Evolutionary conservation across 2,797 vertebrate species (phyloP).

Genomic region (Botia almorhae): DNA sequence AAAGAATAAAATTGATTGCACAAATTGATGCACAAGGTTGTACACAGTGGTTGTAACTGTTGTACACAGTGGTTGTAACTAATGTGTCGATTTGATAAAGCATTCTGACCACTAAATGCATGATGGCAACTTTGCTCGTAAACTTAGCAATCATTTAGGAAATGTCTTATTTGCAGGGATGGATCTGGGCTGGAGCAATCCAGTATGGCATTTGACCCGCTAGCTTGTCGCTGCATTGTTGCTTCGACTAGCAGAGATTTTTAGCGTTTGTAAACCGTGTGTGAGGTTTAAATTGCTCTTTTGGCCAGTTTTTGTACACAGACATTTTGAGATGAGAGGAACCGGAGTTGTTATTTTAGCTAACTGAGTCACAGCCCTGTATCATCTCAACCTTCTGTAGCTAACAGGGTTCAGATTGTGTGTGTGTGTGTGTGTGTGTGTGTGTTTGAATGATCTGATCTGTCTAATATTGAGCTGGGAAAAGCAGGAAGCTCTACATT

Average conservation of each 20-base stretch:
- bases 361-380: neutral
- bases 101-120: no score
- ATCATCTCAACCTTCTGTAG: neutral
- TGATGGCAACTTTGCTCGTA: no score
- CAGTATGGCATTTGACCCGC: no score
- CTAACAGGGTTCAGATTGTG: neutral
- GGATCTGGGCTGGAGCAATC: no score
- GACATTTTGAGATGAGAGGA: slow-evolving; percentile 1
- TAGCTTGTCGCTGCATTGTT: no score
- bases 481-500: slow-evolving; percentile 8
- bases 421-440: slow-evolving; percentile 8
- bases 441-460: slow-evolving; percentile 11
- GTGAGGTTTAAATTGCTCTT: neutral
- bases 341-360: neutral
- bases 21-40: no score
- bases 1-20: neutral
- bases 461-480: neutral
- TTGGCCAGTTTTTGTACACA: slow-evolving; percentile 2
- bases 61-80: no score
- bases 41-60: no score
- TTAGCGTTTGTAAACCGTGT: neutral
- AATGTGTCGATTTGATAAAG: no score
- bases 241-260: neutral
- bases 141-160: no score
- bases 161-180: no score